A percentile compares a stretch with the other conserved stretches of the same genome.
phyloP scores from a whole-genome alignment of 2,797 vertebrate genomes.

The Scyliorhinus canicula region DNA sequence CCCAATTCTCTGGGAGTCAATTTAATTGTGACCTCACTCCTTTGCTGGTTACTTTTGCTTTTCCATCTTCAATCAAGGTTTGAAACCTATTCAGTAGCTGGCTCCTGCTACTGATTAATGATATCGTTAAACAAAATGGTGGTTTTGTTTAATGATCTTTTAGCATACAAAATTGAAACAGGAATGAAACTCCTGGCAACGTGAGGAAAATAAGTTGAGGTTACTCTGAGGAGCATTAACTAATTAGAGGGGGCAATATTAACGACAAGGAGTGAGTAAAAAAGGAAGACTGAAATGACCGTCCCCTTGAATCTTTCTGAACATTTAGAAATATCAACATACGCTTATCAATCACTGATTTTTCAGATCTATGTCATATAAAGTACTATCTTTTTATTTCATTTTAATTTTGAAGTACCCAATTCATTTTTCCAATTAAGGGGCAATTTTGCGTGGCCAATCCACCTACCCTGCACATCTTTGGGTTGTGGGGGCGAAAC shows the following conservation, averaged over 20 bases:
- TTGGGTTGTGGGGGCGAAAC: too few species aligned
- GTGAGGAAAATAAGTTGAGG: not conserved
- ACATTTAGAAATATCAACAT: not conserved
- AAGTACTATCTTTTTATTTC: not conserved
- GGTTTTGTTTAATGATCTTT: not conserved
- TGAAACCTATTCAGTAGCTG: not conserved
- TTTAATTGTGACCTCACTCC: not conserved
- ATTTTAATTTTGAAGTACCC: too few species aligned
- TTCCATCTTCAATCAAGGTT: not conserved
- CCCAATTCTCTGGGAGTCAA: not conserved
- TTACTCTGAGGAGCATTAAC: not conserved
- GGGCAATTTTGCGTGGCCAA: too few species aligned
- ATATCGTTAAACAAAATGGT: not conserved
- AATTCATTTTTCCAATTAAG: too few species aligned
- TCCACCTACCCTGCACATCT: too few species aligned
- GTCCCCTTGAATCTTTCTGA: not conserved
- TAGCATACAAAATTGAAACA: not conserved
- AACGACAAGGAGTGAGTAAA: not conserved
- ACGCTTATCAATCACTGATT: not conserved
- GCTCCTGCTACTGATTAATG: not conserved
- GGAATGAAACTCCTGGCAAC: not conserved
- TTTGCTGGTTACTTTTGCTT: not conserved
- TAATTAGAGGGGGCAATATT: not conserved
- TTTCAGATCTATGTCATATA: not conserved
- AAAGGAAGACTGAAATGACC: not conserved